phyloP scores from a whole-genome alignment of 2,797 vertebrate genomes.

The Pangasius larnaudii region DNA sequence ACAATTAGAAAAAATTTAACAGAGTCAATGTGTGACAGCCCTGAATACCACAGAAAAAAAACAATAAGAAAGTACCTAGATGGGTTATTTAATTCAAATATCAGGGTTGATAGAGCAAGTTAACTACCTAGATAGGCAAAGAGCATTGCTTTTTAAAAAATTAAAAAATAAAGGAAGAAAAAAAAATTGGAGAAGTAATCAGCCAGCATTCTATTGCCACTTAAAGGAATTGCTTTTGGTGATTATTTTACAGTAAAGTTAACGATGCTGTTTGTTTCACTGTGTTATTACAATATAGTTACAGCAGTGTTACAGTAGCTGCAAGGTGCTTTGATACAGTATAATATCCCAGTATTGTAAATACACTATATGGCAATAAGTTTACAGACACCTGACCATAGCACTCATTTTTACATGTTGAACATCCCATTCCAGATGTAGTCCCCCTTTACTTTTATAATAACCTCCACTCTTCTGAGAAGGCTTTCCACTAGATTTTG shows the following conservation, averaged over 20 bases:
- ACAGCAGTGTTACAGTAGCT: neutral
- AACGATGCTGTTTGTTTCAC: neutral
- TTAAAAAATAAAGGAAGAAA: neutral
- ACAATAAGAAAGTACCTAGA: neutral
- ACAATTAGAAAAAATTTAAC: neutral
- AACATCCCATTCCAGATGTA: neutral
- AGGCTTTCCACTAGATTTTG: neutral
- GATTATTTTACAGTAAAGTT: neutral
- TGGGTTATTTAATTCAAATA: neutral
- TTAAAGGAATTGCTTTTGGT: neutral
- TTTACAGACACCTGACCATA: neutral
- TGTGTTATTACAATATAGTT: neutral
- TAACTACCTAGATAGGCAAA: neutral
- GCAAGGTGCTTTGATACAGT: neutral
- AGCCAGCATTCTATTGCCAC: neutral
- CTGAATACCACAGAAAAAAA: neutral
- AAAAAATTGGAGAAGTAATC: neutral
- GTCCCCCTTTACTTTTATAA: neutral
- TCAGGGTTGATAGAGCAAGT: neutral
- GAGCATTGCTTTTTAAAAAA: neutral
- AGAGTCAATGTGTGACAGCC: neutral
- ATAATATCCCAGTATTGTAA: neutral
- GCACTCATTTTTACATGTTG: neutral
- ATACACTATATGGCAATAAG: neutral
- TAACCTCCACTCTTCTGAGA: neutral